Conservation (phyloP, 2,888 invertebrate genomes). For the Caenorhabditis afra region DNA sequence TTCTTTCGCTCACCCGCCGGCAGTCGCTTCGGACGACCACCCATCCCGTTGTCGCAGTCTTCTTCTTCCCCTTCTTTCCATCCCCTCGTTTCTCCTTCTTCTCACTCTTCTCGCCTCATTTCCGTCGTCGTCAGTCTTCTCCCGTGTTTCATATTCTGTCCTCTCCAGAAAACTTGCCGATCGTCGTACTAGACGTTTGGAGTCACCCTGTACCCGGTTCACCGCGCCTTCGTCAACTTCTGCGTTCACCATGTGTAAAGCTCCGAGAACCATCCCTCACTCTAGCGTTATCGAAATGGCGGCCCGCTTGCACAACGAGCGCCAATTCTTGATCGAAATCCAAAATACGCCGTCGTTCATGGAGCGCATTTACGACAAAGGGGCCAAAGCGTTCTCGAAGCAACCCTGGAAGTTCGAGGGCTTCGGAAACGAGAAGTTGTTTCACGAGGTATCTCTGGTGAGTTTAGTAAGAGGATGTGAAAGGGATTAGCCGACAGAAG, state of each 20-base stretch:
- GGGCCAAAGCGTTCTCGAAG: constrained; percentile 7
- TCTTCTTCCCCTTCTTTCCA: neutral
- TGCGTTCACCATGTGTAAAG: constrained; percentile 26
- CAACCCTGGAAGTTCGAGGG: constrained; percentile 37
- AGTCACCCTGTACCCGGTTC: neutral
- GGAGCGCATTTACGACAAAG: constrained; percentile 12
- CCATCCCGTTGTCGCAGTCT: constrained; percentile 10
- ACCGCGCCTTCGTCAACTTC: neutral
- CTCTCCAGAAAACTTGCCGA: constrained; percentile 49
- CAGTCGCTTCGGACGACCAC: constrained; percentile 17
- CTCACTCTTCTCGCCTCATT: constrained; percentile 8
- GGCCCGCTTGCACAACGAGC: neutral
- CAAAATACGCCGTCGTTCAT: constrained; percentile 36
- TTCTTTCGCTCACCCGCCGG: constrained; percentile 10
- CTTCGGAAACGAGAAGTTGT: constrained; percentile 20
- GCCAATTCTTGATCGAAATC: constrained; percentile 11
- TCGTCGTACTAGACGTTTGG: neutral
- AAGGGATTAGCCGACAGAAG: constrained; percentile 20
- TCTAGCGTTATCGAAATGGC: neutral
- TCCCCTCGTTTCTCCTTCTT: constrained; percentile 5
- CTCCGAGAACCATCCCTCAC: neutral
- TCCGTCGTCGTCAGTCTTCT: constrained; percentile 6
- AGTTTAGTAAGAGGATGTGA: constrained; percentile 8
- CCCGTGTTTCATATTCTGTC: constrained; percentile 3
- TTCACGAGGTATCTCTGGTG: neutral